Conservation (phyloP, 2,888 invertebrate species). For the Aspidiotus destructor region DNA sequence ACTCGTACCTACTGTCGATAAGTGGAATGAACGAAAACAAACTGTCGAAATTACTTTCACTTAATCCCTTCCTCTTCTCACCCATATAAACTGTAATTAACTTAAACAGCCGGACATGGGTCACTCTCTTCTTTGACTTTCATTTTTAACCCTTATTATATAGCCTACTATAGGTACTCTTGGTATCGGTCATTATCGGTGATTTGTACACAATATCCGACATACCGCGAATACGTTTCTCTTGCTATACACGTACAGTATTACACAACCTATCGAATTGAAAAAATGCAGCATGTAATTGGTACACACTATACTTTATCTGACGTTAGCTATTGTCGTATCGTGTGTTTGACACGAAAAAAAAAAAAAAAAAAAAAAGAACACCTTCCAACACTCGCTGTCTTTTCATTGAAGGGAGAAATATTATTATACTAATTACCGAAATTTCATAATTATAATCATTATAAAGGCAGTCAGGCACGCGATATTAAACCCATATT, state of each 20-base stretch:
- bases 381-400: background rate
- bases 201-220: background rate
- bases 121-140: background rate
- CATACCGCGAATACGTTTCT: background rate
- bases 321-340: background rate
- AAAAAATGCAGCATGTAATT: background rate
- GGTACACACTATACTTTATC: too few relatives aligned
- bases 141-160: constrained; percentile 2
- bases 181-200: background rate
- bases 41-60: too few relatives aligned
- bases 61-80: background rate
- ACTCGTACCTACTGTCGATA: too few relatives aligned
- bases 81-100: background rate
- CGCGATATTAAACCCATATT: constrained; percentile 29
- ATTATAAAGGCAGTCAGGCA: constrained; percentile 24
- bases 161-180: background rate
- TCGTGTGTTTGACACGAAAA: constrained; percentile 1
- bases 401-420: background rate
- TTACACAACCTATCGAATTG: background rate
- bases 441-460: constrained; percentile 29
- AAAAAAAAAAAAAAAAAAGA: too few relatives aligned
- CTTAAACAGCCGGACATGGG: background rate
- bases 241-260: background rate
- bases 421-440: constrained; percentile 30
- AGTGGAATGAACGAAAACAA: too few relatives aligned